Percentiles rank a stretch among this genome's conserved stretches.
phyloP scores from a whole-genome alignment of 1,140 invertebrate genomes.

The Saccostrea cuccullata region DNA sequence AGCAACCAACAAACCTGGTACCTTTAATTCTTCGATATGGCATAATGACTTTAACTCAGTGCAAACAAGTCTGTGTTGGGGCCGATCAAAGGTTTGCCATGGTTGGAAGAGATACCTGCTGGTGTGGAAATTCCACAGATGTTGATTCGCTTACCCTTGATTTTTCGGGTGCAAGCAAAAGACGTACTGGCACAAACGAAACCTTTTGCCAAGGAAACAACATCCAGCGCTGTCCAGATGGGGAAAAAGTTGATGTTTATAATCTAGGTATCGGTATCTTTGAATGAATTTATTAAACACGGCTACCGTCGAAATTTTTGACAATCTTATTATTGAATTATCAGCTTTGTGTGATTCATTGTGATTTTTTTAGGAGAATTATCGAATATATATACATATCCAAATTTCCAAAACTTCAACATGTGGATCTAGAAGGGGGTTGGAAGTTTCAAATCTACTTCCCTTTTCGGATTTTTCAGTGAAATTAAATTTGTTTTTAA shows the following conservation, averaged over 20 bases:
- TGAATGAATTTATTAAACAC: no score
- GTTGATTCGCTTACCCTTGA: neutral
- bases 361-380: no score
- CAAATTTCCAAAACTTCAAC: no score
- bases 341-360: no score
- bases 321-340: no score
- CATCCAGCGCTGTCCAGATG: neutral
- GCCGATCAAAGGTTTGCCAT: neutral
- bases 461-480: no score
- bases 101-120: neutral
- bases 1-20: neutral
- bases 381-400: no score
- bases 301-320: no score
- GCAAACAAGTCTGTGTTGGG: neutral
- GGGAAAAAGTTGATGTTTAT: neutral
- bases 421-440: no score
- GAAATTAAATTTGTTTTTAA: no score
- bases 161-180: neutral
- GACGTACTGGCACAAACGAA: neutral
- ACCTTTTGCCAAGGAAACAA: neutral
- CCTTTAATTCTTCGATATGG: neutral
- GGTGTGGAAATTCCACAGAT: neutral
- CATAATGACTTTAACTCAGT: slow-evolving; percentile 8
- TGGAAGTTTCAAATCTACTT: no score
- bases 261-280: neutral